Base-by-base conservation (phyloP, 2,113 vertebrate species). In the Notarius quadriscutis region DNA sequence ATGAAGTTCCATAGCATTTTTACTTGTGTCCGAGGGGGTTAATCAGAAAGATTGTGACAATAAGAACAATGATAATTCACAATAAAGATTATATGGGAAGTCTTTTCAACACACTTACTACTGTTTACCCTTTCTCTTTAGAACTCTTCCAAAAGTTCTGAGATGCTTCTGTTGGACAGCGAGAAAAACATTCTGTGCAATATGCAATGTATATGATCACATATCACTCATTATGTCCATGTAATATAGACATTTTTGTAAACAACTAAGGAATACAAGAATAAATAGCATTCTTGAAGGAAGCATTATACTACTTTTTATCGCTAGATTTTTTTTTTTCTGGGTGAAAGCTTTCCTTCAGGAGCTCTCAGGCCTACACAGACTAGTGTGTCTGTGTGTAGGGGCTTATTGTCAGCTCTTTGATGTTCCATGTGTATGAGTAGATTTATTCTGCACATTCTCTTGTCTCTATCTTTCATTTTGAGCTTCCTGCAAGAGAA, bases 331-430 rank as follows among this genome's bases (percentile, higher is more conserved):
- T 82, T 81, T n/a, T 85, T 81, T 55, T 67, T 83, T 71, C 7
- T 75, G 57, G 30, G 25, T 58, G 67, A 75, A 87, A 27, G 79
- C 67, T 87, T 82, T 25, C 30, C 15, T 60, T 50, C 57, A 51
- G 30, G 9, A 34, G 89, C 92, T 89, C 92, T 93, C 93, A 91
- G 89, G 92, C 88, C 90, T 87, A 87, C 87, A 53, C 69, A 51
- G 41, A 69, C 18, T 15, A 27, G 86, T 85, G 67, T 87, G 86
- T 87, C 67, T 84, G 79, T 63, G 83, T 67, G 77, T 82, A 88
- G 90, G 89, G 87, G 87, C 88, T 86, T 86, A 84, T 82, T 83
- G 83, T 69, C 67, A 65, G 60, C 30, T 67, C 89, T 90, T 91
- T 91, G 85, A 91, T 87, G 89, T 86, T 86, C 63, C 79, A 63